Evolutionary conservation across 2,113 vertebrate species (phyloP).

Genomic region (Nothocercus nigrocapillus): DNA sequence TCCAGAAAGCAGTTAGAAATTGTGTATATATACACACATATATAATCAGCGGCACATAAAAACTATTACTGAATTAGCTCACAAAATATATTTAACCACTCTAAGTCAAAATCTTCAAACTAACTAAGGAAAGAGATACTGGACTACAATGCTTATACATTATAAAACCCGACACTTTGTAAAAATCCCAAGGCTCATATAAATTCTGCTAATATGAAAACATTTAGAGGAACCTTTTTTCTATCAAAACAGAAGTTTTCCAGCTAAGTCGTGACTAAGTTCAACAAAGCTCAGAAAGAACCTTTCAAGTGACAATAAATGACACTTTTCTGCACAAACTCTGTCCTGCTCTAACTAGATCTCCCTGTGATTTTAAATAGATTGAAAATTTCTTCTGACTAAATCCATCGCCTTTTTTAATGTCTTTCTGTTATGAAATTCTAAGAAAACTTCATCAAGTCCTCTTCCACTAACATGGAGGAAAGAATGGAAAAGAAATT

Average conservation of each 20-base stretch:
- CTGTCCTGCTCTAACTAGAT: neutral
- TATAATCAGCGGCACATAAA: neutral
- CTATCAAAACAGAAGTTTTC: neutral
- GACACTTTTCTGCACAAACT: neutral
- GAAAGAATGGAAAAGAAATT: neutral
- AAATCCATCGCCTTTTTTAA: neutral
- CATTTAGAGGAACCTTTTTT: neutral
- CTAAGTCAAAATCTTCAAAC: neutral
- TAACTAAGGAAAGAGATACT: neutral
- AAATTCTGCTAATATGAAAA: neutral
- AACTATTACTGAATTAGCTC: neutral
- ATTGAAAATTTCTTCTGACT: neutral
- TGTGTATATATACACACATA: no score
- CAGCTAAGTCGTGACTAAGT: neutral
- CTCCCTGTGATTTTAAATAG: neutral
- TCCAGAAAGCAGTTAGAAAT: neutral
- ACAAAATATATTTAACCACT: neutral
- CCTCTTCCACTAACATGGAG: neutral
- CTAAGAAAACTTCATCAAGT: neutral
- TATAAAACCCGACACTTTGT: neutral
- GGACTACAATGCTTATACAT: accelerated
- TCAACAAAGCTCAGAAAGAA: neutral
- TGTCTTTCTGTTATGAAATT: accelerated
- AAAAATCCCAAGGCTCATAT: neutral
- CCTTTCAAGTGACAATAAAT: neutral